These are phyloP conservation scores for Suncus etruscus DNA, from an alignment of 2,113 vertebrate genomes.

Conservation along the genomic window DNA sequence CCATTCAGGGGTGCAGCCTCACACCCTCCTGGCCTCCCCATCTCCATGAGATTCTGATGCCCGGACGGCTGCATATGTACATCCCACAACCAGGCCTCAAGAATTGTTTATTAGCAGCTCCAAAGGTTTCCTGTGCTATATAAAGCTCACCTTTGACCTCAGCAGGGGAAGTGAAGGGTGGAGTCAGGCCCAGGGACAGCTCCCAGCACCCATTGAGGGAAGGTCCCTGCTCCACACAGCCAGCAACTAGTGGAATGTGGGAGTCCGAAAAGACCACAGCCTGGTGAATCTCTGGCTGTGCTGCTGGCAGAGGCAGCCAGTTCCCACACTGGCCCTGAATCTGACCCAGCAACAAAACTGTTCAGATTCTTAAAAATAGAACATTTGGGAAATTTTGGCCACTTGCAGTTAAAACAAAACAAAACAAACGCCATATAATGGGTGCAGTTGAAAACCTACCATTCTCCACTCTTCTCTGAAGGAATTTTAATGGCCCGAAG, in stretches of 20 bases:
- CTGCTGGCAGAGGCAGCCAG: constrained; percentile 86
- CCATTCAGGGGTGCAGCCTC: constrained; percentile 6
- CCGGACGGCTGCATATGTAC: constrained; percentile 30
- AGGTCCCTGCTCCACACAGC: constrained; percentile 86
- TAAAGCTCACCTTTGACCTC: constrained; percentile 77
- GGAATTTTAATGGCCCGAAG: constrained; percentile 80
- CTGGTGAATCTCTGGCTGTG: constrained; percentile 86
- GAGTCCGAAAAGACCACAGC: constrained; percentile 88
- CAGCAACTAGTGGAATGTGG: constrained; percentile 89
- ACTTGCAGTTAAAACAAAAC: constrained; percentile 85
- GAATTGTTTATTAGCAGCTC: constrained; percentile 73
- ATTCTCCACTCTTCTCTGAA: constrained; percentile 60
- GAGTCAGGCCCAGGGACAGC: constrained; percentile 39
- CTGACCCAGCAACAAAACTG: constrained; percentile 90
- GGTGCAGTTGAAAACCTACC: constrained; percentile 82
- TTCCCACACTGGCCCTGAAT: constrained; percentile 91
- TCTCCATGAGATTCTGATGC: constrained; percentile 43
- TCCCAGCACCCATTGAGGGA: constrained; percentile 86
- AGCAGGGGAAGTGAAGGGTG: constrained; percentile 71
- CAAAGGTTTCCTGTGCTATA: constrained; percentile 83
- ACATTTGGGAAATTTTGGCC: constrained; percentile 90
- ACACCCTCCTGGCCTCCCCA: constrained; percentile 32
- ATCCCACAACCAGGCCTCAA: constrained; percentile 62
- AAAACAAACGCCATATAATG: constrained; percentile 86
- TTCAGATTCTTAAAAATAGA: constrained; percentile 91